A percentile compares a stretch with the other conserved stretches of the same genome.
Conservation (phyloP, 2,888 invertebrate species). For the Tubiluchus corallicola region DNA sequence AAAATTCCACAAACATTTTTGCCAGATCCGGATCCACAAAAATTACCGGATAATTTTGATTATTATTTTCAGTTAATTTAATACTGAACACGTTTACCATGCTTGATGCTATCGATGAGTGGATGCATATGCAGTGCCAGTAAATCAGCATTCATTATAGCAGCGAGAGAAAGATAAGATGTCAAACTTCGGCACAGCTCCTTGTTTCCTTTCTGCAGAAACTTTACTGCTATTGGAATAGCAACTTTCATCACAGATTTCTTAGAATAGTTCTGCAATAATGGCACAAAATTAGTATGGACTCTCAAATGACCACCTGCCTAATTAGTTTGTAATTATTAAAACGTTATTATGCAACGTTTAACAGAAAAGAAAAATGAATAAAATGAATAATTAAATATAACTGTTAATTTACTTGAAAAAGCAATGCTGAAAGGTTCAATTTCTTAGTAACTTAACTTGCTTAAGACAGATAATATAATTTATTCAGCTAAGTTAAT, state of each 20-base stretch:
- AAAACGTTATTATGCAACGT: too few relatives aligned
- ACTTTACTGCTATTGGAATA: constrained; percentile 74
- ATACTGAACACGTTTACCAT: constrained; percentile 46
- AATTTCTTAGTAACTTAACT: too few relatives aligned
- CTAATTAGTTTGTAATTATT: too few relatives aligned
- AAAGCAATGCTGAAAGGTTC: too few relatives aligned
- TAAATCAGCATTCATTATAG: constrained; percentile 68
- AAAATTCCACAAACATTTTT: background rate
- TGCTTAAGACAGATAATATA: too few relatives aligned
- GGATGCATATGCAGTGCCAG: constrained; percentile 69
- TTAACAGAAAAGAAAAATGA: too few relatives aligned
- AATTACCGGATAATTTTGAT: constrained; percentile 7
- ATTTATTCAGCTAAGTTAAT: too few relatives aligned
- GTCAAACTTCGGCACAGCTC: constrained; percentile 76
- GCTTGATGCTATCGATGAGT: constrained; percentile 72
- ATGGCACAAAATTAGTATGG: constrained; percentile 12
- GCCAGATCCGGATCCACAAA: background rate
- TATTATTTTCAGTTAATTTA: background rate
- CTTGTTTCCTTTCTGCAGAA: constrained; percentile 68
- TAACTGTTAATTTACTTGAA: too few relatives aligned
- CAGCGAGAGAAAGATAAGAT: constrained; percentile 74
- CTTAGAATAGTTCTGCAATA: constrained; percentile 45
- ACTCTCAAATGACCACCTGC: too few relatives aligned
- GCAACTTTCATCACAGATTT: constrained; percentile 58
- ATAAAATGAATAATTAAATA: too few relatives aligned